A percentile compares a stretch with the other conserved stretches of the same genome.
phyloP scores from a whole-genome alignment of 2,113 vertebrate species.

The Bubalus kerabau region DNA sequence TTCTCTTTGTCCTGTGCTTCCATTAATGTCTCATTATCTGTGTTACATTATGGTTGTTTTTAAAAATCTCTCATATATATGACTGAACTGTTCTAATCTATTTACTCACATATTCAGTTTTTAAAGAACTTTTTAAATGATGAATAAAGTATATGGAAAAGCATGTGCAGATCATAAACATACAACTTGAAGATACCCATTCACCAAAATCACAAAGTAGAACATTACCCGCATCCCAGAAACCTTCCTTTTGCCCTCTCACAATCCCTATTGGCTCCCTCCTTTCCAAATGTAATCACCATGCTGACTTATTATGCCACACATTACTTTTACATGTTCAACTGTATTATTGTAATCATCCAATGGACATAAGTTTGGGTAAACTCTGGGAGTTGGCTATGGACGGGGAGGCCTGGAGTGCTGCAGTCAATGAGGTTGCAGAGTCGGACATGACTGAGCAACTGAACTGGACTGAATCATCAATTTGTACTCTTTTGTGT shows the following conservation, averaged over 20 bases:
- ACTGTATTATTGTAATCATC: background rate
- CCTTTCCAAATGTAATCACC: background rate
- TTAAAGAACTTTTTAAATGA: background rate
- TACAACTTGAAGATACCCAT: background rate
- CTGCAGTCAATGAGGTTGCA: too few relatives aligned
- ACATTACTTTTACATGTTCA: background rate
- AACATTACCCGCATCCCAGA: background rate
- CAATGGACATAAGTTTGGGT: background rate
- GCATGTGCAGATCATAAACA: background rate
- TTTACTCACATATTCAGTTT: background rate
- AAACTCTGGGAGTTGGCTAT: background rate
- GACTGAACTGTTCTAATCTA: background rate
- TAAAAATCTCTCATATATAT: background rate
- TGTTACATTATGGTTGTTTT: background rate
- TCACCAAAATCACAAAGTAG: background rate
- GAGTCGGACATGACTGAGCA: background rate
- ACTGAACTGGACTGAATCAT: background rate
- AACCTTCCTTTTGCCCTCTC: background rate
- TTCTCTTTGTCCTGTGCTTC: background rate
- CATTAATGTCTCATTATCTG: background rate
- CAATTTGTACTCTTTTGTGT: background rate
- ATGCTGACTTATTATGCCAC: background rate
- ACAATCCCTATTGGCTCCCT: background rate
- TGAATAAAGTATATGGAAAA: background rate
- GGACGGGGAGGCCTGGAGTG: background rate